A percentile compares a stretch with the other conserved stretches of the same genome.
phyloP scores from a whole-genome alignment of 2,888 invertebrate genomes.

The Morpho achilles region DNA sequence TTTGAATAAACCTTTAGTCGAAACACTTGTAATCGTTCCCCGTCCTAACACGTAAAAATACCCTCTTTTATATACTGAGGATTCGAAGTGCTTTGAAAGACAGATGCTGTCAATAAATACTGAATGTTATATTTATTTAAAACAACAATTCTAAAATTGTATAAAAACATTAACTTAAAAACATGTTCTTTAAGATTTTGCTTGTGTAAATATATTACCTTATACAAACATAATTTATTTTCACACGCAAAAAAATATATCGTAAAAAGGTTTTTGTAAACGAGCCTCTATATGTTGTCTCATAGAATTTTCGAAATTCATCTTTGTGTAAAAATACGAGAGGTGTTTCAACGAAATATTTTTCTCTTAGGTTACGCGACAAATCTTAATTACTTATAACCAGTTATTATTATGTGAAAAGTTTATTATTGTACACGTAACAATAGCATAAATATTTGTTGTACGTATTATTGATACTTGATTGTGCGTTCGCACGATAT shows the following conservation, averaged over 20 bases:
- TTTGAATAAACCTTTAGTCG: background rate
- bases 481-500: constrained; percentile 56
- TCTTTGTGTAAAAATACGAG: constrained; percentile 42
- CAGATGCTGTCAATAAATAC: constrained; percentile 66
- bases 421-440: constrained; percentile 77
- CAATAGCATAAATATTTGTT: constrained; percentile 73
- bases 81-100: constrained; percentile 67
- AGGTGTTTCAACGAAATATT: constrained; percentile 42
- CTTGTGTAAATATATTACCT: constrained; percentile 1
- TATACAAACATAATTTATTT: background rate
- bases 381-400: constrained; percentile 66
- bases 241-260: background rate
- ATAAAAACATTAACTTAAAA: constrained; percentile 35
- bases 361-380: constrained; percentile 56
- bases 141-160: constrained; percentile 38
- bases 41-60: constrained; percentile 46
- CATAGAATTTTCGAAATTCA: constrained; percentile 37
- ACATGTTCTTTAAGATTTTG: background rate
- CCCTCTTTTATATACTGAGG: constrained; percentile 40
- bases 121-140: constrained; percentile 35
- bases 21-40: constrained; percentile 38
- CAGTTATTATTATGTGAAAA: constrained; percentile 76
- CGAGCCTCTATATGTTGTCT: constrained; percentile 40
- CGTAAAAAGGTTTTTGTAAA: constrained; percentile 13
- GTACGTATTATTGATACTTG: constrained; percentile 67